Percentiles rank a stretch among this genome's conserved stretches.
Conservation (phyloP, 1,140 invertebrate species). For the Euura saliciscinereae region DNA sequence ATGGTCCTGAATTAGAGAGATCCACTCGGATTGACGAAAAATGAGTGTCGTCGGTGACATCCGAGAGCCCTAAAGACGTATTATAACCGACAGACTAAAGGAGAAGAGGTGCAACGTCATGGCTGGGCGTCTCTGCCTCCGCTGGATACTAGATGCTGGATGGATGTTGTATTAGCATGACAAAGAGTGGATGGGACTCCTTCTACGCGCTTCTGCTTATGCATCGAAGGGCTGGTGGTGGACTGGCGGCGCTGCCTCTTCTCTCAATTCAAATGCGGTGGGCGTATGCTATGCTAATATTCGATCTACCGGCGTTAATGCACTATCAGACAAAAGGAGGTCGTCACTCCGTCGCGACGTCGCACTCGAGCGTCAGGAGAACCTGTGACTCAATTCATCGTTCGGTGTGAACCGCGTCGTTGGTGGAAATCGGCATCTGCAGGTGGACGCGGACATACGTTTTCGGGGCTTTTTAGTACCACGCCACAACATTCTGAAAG, state of each 20-base stretch:
- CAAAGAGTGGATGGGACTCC: conserved; percentile 56
- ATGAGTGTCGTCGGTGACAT: not conserved
- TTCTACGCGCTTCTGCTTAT: conserved; percentile 49
- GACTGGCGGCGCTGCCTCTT: not conserved
- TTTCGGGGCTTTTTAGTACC: not conserved
- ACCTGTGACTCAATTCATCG: not conserved
- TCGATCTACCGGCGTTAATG: conserved; percentile 51
- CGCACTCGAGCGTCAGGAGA: no score
- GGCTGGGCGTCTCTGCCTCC: not conserved
- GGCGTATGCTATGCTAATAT: conserved; percentile 62
- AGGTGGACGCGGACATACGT: conserved; percentile 7
- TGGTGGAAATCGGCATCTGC: no score
- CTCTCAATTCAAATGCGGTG: conserved; percentile 61
- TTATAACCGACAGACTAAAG: not conserved
- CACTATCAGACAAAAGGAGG: conserved; percentile 47
- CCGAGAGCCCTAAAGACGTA: no score
- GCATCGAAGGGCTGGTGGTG: conserved; percentile 30
- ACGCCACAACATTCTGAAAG: not conserved
- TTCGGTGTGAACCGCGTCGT: not conserved
- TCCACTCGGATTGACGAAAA: no score
- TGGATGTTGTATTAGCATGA: conserved; percentile 59
- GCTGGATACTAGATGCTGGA: conserved; percentile 32
- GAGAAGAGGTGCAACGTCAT: conserved; percentile 34
- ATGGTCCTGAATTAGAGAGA: no score
- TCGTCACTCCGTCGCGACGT: conserved; percentile 21